Percentiles rank a stretch among this genome's conserved stretches.
These are phyloP conservation scores for Anolis sagrei DNA, from an alignment of 2,113 vertebrate genomes.

Conservation along the genomic window DNA sequence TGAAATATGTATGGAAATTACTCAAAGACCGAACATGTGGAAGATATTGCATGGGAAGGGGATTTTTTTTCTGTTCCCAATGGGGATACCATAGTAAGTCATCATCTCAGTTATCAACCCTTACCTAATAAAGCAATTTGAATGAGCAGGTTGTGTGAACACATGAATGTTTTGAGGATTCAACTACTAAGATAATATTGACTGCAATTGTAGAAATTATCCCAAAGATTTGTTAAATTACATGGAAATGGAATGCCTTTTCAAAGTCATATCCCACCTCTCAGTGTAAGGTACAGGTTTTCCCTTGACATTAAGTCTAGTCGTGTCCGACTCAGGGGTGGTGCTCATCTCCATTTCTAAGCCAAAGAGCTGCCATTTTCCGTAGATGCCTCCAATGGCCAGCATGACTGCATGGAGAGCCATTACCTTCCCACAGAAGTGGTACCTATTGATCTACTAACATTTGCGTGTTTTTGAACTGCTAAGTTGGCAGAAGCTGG, in stretches of 20 bases:
- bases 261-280: not conserved
- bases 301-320: no score
- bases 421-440: no score
- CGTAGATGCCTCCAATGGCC: no score
- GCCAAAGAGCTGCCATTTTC: no score
- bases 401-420: no score
- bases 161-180: not conserved
- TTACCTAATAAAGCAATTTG: not conserved
- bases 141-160: not conserved
- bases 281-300: no score
- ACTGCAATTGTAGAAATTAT: not conserved
- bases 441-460: no score
- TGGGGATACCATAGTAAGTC: accelerated
- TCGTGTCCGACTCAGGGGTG: no score
- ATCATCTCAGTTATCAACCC: not conserved
- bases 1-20: not conserved
- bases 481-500: no score
- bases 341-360: no score
- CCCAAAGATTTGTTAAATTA: constrained; percentile 3
- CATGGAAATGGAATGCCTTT: not conserved
- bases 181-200: not conserved
- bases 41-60: not conserved
- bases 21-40: not conserved
- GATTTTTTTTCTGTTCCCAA: not conserved
- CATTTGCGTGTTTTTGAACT: no score